Conservation (phyloP, 1,140 invertebrate species). For the Drosophila ironensis region DNA sequence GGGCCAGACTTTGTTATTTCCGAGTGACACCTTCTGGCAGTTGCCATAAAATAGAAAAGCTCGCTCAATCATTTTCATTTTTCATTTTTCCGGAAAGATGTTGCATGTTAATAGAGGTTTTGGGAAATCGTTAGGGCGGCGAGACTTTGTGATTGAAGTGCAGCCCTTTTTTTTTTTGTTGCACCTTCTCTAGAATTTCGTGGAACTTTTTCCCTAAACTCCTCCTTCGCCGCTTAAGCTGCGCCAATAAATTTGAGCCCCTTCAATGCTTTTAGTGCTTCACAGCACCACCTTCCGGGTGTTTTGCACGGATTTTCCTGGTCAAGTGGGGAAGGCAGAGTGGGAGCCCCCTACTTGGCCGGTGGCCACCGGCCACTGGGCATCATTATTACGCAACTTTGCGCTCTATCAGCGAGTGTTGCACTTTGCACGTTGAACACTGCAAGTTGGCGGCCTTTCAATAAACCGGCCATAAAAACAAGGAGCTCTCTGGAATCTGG, state of each 20-base stretch:
- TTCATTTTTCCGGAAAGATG: too few species aligned
- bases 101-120: too few species aligned
- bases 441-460: slow-evolving; percentile 50
- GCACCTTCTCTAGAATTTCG: too few species aligned
- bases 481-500: slow-evolving; percentile 1
- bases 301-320: slow-evolving; percentile 7
- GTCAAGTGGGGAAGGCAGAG: slow-evolving; percentile 25
- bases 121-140: too few species aligned
- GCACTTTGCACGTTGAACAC: slow-evolving; percentile 12
- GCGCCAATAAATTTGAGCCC: slow-evolving; percentile 32
- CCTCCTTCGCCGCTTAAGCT: slow-evolving; percentile 28
- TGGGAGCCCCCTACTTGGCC: slow-evolving; percentile 24
- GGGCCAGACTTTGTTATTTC: too few species aligned
- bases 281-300: slow-evolving; percentile 27
- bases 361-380: slow-evolving; percentile 28
- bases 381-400: slow-evolving; percentile 46
- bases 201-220: slow-evolving; percentile 5
- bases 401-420: slow-evolving; percentile 11
- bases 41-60: too few species aligned
- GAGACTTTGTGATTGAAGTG: too few species aligned
- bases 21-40: too few species aligned
- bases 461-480: slow-evolving; percentile 68
- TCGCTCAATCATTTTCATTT: too few species aligned
- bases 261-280: slow-evolving; percentile 38
- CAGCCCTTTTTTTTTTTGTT: not conserved